Evolutionary conservation across 1,140 invertebrate genomes (phyloP).

Genomic region (Octopus sinensis): DNA sequence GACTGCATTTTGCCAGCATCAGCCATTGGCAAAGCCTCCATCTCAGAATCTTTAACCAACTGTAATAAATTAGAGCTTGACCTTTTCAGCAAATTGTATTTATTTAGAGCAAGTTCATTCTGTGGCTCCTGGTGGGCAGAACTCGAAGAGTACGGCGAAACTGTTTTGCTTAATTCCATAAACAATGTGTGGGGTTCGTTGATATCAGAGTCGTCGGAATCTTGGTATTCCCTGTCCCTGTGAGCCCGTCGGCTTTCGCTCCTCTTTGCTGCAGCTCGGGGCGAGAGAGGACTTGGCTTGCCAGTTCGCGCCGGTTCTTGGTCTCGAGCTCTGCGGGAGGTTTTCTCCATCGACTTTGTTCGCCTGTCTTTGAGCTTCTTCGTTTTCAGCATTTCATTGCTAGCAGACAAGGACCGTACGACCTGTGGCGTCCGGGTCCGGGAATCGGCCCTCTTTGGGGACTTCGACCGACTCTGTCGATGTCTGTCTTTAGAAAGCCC

Average conservation of each 20-base stretch:
- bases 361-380: not conserved
- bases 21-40: not conserved
- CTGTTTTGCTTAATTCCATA: not conserved
- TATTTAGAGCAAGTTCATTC: not conserved
- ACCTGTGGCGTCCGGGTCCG: not conserved
- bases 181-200: not conserved
- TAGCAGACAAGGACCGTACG: not conserved
- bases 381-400: not conserved
- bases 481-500: not conserved
- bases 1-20: not conserved
- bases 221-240: too few relatives aligned
- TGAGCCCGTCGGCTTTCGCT: too few relatives aligned
- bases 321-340: not conserved
- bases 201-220: not conserved
- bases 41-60: not conserved
- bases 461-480: not conserved
- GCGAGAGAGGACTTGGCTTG: not conserved
- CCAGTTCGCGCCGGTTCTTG: not conserved
- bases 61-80: not conserved
- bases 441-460: not conserved
- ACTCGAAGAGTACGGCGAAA: not conserved
- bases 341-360: not conserved
- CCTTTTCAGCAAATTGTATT: not conserved
- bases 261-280: too few relatives aligned
- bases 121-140: not conserved